These are phyloP conservation scores for Portunus trituberculatus DNA, from an alignment of 1,140 invertebrate species.

Conservation along the genomic window DNA sequence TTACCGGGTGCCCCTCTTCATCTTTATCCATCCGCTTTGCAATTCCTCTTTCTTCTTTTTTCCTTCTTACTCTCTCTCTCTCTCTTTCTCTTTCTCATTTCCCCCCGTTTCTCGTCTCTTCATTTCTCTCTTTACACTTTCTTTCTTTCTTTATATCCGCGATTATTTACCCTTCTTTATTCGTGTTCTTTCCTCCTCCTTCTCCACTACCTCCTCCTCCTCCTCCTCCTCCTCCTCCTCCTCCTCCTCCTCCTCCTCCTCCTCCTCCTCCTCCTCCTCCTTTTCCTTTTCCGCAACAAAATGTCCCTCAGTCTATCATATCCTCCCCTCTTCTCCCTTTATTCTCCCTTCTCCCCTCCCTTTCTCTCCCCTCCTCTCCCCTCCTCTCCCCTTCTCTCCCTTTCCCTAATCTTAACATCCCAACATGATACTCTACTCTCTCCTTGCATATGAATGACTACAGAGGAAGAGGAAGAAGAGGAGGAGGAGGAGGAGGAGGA, in stretches of 20 bases:
- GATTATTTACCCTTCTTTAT: not conserved
- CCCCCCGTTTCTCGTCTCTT: not conserved
- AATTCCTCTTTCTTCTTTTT: not conserved
- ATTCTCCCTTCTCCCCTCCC: not conserved
- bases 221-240: not conserved
- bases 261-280: not conserved
- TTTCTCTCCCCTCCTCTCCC: not conserved
- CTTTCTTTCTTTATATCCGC: not conserved
- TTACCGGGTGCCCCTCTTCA: not conserved
- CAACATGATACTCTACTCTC: slow-evolving; percentile 22
- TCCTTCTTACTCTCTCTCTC: not conserved
- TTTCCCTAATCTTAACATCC: slow-evolving; percentile 2
- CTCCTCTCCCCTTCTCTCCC: not conserved
- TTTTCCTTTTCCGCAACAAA: not conserved
- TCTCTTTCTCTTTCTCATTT: not conserved
- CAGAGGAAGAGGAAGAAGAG: not conserved
- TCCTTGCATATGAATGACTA: not conserved
- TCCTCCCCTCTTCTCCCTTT: not conserved
- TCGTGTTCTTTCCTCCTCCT: not conserved
- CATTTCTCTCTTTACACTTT: not conserved
- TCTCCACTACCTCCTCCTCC: not conserved
- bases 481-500: not conserved
- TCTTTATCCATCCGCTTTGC: not conserved
- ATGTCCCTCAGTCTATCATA: too few relatives aligned
- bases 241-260: not conserved